Conservation (phyloP, 2,113 vertebrate species). For the Hyla sarda region DNA sequence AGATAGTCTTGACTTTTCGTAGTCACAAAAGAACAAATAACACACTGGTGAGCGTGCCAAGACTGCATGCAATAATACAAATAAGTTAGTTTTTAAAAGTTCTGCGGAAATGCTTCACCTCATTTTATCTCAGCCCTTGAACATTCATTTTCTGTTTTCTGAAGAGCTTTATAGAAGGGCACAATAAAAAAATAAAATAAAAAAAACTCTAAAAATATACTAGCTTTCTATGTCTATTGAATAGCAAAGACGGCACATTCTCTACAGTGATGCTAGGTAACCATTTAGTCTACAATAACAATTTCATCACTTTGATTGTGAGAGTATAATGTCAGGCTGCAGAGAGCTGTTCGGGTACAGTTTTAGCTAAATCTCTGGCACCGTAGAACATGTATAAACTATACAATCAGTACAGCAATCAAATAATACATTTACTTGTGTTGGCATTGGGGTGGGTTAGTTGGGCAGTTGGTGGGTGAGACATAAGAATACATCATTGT, state of each 20-base stretch:
- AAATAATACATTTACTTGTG: background rate
- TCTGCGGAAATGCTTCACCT: background rate
- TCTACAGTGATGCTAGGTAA: conserved; percentile 28
- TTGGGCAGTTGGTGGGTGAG: background rate
- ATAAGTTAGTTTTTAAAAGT: conserved; percentile 4
- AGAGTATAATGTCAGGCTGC: background rate
- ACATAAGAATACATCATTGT: background rate
- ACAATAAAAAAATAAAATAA: background rate
- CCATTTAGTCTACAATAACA: conserved; percentile 9
- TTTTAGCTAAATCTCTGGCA: background rate
- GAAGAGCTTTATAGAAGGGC: background rate
- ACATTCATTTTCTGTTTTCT: background rate
- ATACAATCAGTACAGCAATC: background rate
- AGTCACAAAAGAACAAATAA: background rate
- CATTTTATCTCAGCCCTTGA: conserved; percentile 21
- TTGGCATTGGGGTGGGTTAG: background rate
- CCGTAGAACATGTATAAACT: background rate
- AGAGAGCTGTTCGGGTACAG: background rate
- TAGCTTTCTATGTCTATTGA: background rate
- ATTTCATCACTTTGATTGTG: background rate
- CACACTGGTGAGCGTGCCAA: background rate
- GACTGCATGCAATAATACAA: background rate
- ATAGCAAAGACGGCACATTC: background rate
- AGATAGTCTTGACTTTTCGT: background rate
- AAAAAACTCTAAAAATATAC: background rate